Evolutionary conservation across 2,797 vertebrate species (phyloP), one percentile per base, ranked within the genome.

Genomic region (Kryptopterus vitreolus): DNA sequence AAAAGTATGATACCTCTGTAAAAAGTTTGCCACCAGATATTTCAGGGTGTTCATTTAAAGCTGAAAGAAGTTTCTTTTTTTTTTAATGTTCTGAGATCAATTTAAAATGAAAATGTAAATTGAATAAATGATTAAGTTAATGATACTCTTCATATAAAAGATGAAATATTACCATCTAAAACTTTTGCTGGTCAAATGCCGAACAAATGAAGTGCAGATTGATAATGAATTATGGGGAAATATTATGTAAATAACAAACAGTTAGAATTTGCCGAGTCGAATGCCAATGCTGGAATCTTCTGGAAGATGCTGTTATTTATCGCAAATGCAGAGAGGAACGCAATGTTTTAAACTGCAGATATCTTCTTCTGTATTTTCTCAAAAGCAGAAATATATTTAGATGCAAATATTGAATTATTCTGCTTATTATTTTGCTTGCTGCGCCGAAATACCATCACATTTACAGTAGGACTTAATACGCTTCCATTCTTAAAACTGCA

Each of bases 341-440:
- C 4, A 52, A 50, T n/a, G 29, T 26, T 20, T 52, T 31, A 4
- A 52, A 29, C 18, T 29, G 3, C 12, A 50, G 8, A 70, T 2
- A 46, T 1, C 9, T 48, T 48, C 48, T 68, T 46, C n/a, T 68
- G 65, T 15, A 26, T 52, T 52, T 69, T 53, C 48, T 71, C 29
- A 22, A 10, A 11, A 52, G 26, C 22, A 38, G 15, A 71, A 71
- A 50, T 29, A 1, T 53, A 53, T 71, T 53, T 71, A 12, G 26
- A 4, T 71, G 15, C 11, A 71, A 55, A 71, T 71, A 71, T 35
- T 71, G 29, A 20, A 13, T 53, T 71, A 71, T 71, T 71, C 69
- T 35, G 29, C 50, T 55, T 53, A 13, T 53, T 71, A 71, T 71
- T 71, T 50, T 35, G 29, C 50, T 55, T 53, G 12, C 50, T 53